Conservation (phyloP, 2,113 vertebrate species). For the Hylia prasina region DNA sequence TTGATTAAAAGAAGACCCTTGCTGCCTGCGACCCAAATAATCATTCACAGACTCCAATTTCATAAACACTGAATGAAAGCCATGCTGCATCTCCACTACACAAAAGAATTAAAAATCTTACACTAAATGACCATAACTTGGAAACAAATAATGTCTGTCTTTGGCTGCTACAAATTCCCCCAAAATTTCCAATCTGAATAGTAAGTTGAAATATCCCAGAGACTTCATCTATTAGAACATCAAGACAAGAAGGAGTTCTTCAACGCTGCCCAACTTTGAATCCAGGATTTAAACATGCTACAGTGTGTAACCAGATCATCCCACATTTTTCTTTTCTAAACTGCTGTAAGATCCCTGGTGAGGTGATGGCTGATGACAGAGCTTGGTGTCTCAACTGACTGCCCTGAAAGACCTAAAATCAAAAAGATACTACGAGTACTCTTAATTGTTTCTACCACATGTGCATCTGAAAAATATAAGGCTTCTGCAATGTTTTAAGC, state of each 20-base stretch:
- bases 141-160: not conserved
- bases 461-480: not conserved
- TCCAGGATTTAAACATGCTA: conserved; percentile 58
- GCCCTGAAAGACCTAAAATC: conserved; percentile 58
- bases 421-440: conserved; percentile 6
- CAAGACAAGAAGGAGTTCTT: conserved; percentile 10
- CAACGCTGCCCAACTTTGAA: not conserved
- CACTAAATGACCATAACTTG: not conserved
- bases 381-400: conserved; percentile 65
- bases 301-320: conserved; percentile 72
- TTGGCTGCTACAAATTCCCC: not conserved
- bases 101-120: not conserved
- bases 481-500: not conserved
- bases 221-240: not conserved
- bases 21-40: not conserved
- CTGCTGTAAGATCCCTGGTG: conserved; percentile 65
- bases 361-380: conserved; percentile 74
- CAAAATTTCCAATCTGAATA: not conserved
- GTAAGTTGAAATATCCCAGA: not conserved
- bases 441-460: conserved; percentile 33
- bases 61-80: not conserved
- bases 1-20: conserved; percentile 35
- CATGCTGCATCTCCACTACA: not conserved
- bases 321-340: conserved; percentile 64
- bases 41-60: not conserved